Conservation (phyloP, 2,797 vertebrate species). For the Sebastes wilsoni region DNA sequence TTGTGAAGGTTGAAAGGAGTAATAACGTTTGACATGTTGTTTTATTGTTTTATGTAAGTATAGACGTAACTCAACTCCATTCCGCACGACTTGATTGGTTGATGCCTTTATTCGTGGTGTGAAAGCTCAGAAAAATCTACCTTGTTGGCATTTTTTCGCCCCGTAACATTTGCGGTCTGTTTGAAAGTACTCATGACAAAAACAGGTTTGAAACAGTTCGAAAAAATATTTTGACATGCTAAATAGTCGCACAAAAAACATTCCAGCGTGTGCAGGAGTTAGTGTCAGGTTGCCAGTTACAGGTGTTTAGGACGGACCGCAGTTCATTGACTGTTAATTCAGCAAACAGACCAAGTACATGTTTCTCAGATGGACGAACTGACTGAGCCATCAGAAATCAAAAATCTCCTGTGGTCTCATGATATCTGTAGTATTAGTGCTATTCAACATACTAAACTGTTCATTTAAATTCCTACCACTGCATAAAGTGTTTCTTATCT, state of each 20-base stretch:
- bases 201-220: no score
- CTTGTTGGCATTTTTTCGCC: not conserved
- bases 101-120: not conserved
- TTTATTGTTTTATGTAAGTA: no score
- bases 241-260: no score
- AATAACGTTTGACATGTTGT: not conserved
- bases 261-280: not conserved
- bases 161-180: not conserved
- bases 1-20: not conserved
- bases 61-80: no score
- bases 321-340: not conserved
- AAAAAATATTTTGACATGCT: no score
- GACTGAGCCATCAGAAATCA: not conserved
- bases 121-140: no score
- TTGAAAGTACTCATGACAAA: not conserved
- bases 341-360: not conserved
- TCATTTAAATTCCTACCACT: not conserved
- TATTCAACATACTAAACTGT: not conserved
- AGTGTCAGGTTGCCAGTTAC: not conserved
- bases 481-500: not conserved
- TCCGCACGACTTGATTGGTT: not conserved
- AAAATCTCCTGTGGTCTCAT: not conserved
- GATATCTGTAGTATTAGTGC: not conserved
- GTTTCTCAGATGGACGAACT: not conserved
- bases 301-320: not conserved